Evolutionary conservation across 2,888 invertebrate species (phyloP), one percentile per base, ranked within the genome.

Genomic region (Caenorhabditis parvicauda): DNA sequence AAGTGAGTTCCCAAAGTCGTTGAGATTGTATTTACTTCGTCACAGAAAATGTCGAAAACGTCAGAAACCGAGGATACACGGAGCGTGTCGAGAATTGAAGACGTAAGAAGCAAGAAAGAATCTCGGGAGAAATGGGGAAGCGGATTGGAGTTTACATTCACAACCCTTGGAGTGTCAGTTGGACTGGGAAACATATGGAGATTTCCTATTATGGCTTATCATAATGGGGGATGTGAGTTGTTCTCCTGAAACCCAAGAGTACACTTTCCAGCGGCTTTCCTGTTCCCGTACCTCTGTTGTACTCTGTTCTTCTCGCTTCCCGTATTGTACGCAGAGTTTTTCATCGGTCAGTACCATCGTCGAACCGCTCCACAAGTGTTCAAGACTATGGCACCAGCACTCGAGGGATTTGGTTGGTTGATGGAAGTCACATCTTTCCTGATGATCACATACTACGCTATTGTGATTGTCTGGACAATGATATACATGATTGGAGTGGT

Each of bases 381-480:
- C 44, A 56, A 57, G 4, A 43, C 57, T 17, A 52, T 62, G 24
- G 57, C 54, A 3, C 62, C 62, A 9, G 48, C 58, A 25, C 29
- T 57, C 1, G 54, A 62, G 39, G 62, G 93, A 79, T 90, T 91
- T 71, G 94, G 93, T 58, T 86, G 94, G 74, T 91, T 92, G 60
- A 92, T 91, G 82, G 92, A 93, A 67, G 88, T 92, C 82, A 90
- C 93, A 82, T 92, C 93, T 70, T 92, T 93, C 84, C 85, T 92
- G 81, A 89, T 94, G 88, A 91, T 92, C 72, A 91, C 92, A 50
- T 93, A 93, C 84, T 93, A 93, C 84, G 92, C 91, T 83, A 91
- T 93, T 72, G 90, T 94, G 82, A 92, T 93, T 83, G 90, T 91
- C 61, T 93, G 93, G 87, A 89, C 91, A 51, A 89, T 92, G 77